Evolutionary conservation across 2,797 vertebrate genomes (phyloP), one percentile per base, ranked within the genome.

Genomic region (Acrossocheilus wenchowensis): DNA sequence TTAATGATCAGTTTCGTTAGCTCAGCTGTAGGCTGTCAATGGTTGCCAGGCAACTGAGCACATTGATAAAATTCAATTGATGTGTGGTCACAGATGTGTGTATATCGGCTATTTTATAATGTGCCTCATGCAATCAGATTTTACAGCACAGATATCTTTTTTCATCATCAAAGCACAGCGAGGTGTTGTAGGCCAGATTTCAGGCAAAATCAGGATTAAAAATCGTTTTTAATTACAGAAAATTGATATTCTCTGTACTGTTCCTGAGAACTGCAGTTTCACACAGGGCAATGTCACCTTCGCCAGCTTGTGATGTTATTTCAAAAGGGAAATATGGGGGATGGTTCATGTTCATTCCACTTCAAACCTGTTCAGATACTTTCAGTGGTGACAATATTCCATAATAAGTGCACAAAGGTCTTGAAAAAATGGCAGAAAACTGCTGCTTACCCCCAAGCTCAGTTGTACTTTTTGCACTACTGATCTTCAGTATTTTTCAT

Each of bases 231-330:
- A 34, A 68, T 68, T 26, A 62, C n/a, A 81, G n/a, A 66, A 81
- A 15, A 48, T 48, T 34, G 1, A 68, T 81, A 68, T 68, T 64
- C 30, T 81, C 43, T 57, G 7, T 68, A 81, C 79, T 50, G n/a
- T 68, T 50, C 60, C 41, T 45, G 36, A 45, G 21, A 80, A 45
- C 2, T 43, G 14, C 60, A 23, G 78, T 81, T 81, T 82, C 19
- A 82, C 80, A 82, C 21, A 26, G 80, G 34, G 80, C 66, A 82
- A 54, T 15, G 80, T 71, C 23, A 71, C 66, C 48, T 82, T 82
- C 80, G 26, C 48, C 66, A 9, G 64, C 19, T 34, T 71, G 80
- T 71, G 80, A 54, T 71, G 80, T n/a, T 71, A 52, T 54, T 41
- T 54, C 68, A 69, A 52, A 81, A 66, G 54, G 41, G n/a, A 48